Conservation (phyloP, 2,888 invertebrate genomes). For the Perizoma affinitatum region DNA sequence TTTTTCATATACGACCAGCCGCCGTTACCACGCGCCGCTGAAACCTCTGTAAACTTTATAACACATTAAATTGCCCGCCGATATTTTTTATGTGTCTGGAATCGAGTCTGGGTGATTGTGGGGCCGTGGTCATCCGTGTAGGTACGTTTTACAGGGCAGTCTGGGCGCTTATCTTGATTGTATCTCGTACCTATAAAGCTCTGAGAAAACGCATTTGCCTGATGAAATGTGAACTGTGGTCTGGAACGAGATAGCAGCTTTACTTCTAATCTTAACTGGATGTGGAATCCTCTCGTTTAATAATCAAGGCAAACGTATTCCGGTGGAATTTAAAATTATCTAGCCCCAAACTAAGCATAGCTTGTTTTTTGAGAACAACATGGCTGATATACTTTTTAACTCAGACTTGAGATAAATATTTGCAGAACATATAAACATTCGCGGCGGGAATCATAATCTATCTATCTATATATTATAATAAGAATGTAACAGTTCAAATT, state of each 20-base stretch:
- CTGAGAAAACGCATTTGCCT: slow-evolving; percentile 5
- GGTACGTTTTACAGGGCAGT: slow-evolving; percentile 15
- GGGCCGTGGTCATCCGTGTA: slow-evolving; percentile 24
- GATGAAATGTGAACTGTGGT: neutral
- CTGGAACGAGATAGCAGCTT: neutral
- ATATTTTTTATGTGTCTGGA: slow-evolving; percentile 29
- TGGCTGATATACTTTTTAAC: no score
- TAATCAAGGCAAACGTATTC: no score
- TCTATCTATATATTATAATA: no score
- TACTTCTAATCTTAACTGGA: no score
- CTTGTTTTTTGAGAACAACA: no score
- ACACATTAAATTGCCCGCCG: slow-evolving; percentile 27
- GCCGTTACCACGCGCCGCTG: slow-evolving; percentile 35
- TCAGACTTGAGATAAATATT: no score
- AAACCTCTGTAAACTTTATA: slow-evolving; percentile 29
- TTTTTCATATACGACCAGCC: slow-evolving; percentile 34
- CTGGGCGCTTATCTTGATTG: slow-evolving; percentile 8
- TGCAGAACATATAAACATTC: no score
- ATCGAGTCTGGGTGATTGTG: slow-evolving; percentile 26
- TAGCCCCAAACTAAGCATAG: no score
- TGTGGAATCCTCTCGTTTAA: no score
- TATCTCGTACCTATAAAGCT: neutral
- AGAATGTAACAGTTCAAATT: no score
- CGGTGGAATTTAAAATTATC: no score
- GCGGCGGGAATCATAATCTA: no score